Evolutionary conservation across 2,888 invertebrate genomes (phyloP), one percentile per base, ranked within the genome.

Genomic region (Thalpophila matura): DNA sequence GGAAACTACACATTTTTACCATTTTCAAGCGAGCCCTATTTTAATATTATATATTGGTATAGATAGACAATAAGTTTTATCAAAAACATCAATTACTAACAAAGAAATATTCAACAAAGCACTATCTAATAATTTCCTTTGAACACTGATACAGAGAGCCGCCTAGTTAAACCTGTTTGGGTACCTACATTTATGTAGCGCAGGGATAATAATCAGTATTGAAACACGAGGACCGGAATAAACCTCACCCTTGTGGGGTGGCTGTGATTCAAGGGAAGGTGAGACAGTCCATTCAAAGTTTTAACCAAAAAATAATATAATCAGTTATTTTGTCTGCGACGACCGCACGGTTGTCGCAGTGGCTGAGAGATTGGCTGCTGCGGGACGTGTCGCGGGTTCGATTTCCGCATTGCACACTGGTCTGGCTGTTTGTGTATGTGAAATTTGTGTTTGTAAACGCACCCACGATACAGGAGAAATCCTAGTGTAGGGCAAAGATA

Each of bases 191-290:
- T 70, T 43, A 70, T 66, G 43, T 40, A 61, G 5, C 29, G 67
- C 9, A 18, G 18, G 43, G 56, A 37, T 35, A 14, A 59, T 65
- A 72, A 72, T 73, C 55, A 61, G 40, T 54, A 72, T 63, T 68
- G 63, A 53, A 66, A 66, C 51, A 66, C 71, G 3, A 29, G n/a
- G 47, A 40, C 66, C 49, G 55, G 42, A 71, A 71, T 71, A 71
- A 71, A 38, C 60, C 70, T 60, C n/a, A 65, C 73, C 66, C 50
- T 60, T n/a, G 6, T 37, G 27, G 38, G 55, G 53, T 54, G 37
- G 2, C 66, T 45, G 42, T 53, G 42, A 6, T 9, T 46, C 0
- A 3, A 6, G 3, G 1, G 0, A 10, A 10, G 0, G 1, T 12
- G 5, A 20, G 50, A 66, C 37, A 33, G 12, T 12, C 29, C 7